phyloP scores from a whole-genome alignment of 2,113 vertebrate genomes.

The Chaetorhynchus papuensis region DNA sequence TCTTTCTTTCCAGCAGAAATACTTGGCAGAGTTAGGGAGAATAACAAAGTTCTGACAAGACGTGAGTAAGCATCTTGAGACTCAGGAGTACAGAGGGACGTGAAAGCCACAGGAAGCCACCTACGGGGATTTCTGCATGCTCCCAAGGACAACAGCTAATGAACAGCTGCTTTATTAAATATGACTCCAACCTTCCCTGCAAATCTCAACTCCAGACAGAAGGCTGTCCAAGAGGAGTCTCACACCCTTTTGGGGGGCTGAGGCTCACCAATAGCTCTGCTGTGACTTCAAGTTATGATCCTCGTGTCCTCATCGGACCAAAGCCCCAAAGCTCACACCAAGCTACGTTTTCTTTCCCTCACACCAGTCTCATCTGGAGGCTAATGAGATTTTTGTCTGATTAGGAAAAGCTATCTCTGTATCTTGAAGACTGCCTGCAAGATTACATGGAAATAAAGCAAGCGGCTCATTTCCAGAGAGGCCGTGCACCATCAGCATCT shows the following conservation, averaged over 20 bases:
- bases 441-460: not conserved
- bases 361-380: not conserved
- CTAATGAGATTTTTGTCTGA: not conserved
- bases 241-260: not conserved
- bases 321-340: not conserved
- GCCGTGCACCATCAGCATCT: not conserved
- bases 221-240: not conserved
- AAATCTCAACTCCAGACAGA: not conserved
- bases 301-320: accelerated
- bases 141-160: not conserved
- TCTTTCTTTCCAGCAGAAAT: not conserved
- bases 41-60: not conserved
- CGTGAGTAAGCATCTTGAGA: not conserved
- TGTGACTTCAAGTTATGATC: not conserved
- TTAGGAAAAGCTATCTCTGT: not conserved
- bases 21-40: not conserved
- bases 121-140: not conserved
- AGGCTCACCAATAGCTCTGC: not conserved
- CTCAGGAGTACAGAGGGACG: not conserved
- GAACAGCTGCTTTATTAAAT: not conserved
- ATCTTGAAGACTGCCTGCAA: not conserved
- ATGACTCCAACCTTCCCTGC: not conserved
- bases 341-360: not conserved
- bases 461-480: not conserved
- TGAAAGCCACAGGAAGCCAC: not conserved